These are phyloP conservation scores for Gallinago media DNA, from an alignment of 2,113 vertebrate species.

Conservation along the genomic window DNA sequence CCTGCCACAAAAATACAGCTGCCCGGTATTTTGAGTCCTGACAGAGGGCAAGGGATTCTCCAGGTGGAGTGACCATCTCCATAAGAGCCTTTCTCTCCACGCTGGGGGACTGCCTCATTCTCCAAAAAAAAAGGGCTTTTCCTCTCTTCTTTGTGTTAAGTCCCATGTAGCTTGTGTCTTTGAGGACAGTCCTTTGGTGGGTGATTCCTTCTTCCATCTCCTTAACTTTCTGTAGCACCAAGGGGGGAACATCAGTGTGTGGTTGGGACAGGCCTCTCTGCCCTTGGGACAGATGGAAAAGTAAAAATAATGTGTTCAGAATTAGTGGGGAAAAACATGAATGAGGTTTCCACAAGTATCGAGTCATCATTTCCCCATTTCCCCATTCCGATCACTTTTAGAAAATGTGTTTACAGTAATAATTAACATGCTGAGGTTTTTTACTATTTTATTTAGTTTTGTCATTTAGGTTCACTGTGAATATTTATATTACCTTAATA, in stretches of 20 bases:
- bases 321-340: background rate
- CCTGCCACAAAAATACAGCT: no score
- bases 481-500: background rate
- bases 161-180: background rate
- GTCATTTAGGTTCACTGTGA: background rate
- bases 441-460: background rate
- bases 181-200: fast-evolving
- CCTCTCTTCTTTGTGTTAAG: background rate
- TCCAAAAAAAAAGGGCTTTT: background rate
- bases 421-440: background rate
- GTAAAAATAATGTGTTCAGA: fast-evolving
- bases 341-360: background rate
- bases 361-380: background rate
- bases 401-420: background rate
- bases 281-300: background rate
- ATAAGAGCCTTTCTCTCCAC: background rate
- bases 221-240: background rate
- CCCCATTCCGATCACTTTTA: background rate
- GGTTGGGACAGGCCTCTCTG: background rate
- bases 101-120: no score
- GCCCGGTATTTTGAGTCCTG: no score
- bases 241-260: background rate
- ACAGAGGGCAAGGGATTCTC: background rate
- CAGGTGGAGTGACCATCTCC: background rate
- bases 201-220: background rate